Base-by-base conservation (phyloP, 2,888 invertebrate genomes). In the Strigamia maritima region DNA sequence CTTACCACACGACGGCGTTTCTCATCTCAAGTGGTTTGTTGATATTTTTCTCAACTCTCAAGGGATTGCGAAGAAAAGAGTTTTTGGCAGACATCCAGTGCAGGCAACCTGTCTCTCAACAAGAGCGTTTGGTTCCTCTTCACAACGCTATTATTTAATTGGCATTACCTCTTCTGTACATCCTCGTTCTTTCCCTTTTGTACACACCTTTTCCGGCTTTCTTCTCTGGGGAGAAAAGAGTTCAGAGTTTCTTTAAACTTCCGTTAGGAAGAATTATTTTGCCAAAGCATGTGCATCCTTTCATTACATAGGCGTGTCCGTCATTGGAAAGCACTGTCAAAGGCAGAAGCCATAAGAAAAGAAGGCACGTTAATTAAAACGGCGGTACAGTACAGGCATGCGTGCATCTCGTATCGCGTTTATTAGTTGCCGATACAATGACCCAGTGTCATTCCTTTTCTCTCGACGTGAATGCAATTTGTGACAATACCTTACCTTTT, bases 351-450 rank as follows among this genome's bases (percentile, higher is more conserved):
- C 60, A 60, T 60, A 60, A 60, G 60, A 60, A 60, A 60, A 60
- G 60, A 19, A 60, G 60, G 60, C 60, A 60, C 60, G 60, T 60
- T 60, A 60, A 60, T 60, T 60, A 60, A 60, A 60, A 60, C 60
- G 60, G 19, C 60, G 60, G 60, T 60, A 31, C 6, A 31, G 31
- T 6, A 31, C 31, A 60, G 60, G 60, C 60, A n/a, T 60, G 60
- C 60, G 7, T 60, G 60, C 60, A 24, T 60, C 22, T 16, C 60
- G 8, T 60, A 2, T 31, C 6, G 60, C 60, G 22, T 60, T 60
- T 60, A 60, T 60, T 60, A 60, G 60, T 60, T 60, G 60, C 60
- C 60, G 60, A 60, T 60, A 60, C 60, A 60, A 60, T 60, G 60
- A 60, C 60, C 60, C 24, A 60, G 24, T 60, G 60, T 60, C 60